A percentile compares a stretch with the other conserved stretches of the same genome.
Evolutionary conservation across 2,797 vertebrate genomes (phyloP).

Genomic region (Alauda arvensis): DNA sequence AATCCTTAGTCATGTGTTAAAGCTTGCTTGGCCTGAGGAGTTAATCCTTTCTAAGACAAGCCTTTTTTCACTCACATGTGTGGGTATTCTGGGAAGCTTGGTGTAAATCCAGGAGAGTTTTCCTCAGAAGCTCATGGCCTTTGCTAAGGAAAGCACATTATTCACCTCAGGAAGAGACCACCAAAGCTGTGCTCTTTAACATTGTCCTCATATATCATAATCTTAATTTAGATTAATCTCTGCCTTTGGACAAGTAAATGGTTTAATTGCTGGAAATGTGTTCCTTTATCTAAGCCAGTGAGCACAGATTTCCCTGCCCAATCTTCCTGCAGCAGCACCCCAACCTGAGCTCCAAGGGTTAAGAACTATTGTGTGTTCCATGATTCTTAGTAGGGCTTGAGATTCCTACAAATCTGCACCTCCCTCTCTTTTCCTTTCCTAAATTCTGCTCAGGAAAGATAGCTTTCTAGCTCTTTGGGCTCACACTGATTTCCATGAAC

Average conservation of each 20-base stretch:
- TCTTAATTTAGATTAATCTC: neutral
- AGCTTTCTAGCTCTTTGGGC: neutral
- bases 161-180: neutral
- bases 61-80: neutral
- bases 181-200: neutral
- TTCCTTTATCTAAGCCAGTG: neutral
- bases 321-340: neutral
- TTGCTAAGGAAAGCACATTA: neutral
- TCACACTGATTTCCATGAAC: neutral
- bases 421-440: neutral
- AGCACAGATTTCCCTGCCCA: neutral
- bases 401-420: neutral
- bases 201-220: neutral
- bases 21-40: slow-evolving; percentile 21
- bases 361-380: neutral
- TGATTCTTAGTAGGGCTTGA: neutral
- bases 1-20: slow-evolving; percentile 31
- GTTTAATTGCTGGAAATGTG: neutral
- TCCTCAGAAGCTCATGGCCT: neutral
- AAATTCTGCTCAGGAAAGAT: neutral
- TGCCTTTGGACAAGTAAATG: neutral
- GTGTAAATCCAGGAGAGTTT: slow-evolving; percentile 5
- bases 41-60: slow-evolving; percentile 40
- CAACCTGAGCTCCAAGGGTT: neutral
- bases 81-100: neutral